phyloP scores from a whole-genome alignment of 2,888 invertebrate genomes.

The Flexamia atlantica region DNA sequence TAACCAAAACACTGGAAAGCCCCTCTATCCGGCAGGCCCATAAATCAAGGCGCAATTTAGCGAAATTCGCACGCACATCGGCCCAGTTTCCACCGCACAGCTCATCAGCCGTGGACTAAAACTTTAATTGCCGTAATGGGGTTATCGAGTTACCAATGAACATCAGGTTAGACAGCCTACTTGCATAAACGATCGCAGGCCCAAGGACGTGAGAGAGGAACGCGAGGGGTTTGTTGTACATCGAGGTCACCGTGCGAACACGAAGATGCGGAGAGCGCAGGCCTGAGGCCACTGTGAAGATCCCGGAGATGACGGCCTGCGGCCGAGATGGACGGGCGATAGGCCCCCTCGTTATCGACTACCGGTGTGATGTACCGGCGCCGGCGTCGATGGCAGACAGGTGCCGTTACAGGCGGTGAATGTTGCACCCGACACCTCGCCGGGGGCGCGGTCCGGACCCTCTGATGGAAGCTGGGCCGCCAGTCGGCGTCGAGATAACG shows the following conservation, averaged over 20 bases:
- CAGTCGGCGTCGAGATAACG: neutral
- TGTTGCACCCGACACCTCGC: neutral
- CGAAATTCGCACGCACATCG: constrained; percentile 12
- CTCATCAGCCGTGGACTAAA: neutral
- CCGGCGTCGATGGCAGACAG: neutral
- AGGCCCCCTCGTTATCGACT: neutral
- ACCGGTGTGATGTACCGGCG: constrained; percentile 5
- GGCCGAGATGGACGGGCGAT: constrained; percentile 6
- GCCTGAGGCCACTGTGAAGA: neutral
- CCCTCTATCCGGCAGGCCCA: neutral
- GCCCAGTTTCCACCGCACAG: constrained; percentile 4
- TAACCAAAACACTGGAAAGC: neutral
- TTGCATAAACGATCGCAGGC: neutral
- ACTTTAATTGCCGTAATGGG: constrained; percentile 11
- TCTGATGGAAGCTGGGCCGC: neutral
- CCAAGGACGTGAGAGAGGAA: constrained; percentile 12
- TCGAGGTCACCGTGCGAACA: neutral
- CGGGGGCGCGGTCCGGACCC: constrained; percentile 20
- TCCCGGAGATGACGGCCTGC: neutral
- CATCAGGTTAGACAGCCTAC: constrained; percentile 12
- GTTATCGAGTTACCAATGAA: neutral
- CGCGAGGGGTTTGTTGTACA: neutral
- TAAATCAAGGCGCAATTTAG: neutral
- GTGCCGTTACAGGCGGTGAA: constrained; percentile 16
- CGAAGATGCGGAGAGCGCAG: neutral